Evolutionary conservation across 2,888 invertebrate genomes (phyloP), one percentile per base, ranked within the genome.

Genomic region (Cantharis rufa): DNA sequence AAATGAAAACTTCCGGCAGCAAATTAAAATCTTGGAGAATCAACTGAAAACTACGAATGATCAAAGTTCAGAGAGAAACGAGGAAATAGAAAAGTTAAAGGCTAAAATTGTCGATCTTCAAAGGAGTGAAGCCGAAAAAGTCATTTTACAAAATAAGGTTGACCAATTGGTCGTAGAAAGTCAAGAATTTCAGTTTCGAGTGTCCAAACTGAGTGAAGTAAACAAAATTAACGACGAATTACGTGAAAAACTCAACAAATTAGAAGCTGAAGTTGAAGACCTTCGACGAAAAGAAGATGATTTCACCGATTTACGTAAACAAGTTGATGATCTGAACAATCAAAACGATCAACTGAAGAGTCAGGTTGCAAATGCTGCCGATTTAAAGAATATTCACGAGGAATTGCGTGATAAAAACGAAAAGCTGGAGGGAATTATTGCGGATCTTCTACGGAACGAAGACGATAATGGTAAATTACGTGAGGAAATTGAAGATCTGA

Each of bases 401-500:
- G n/a, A 48, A 48, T 48, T 48, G n/a, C n/a, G 13, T 13, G n/a
- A 48, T 48, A 48, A 48, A n/a, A 48, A 48, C n/a, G 48, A 48
- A 48, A 48, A 48, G n/a, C 2, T 48, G n/a, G 48, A 48, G 2
- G 2, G 48, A n/a, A 48, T 48, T 48, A 48, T 48, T 48, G 48
- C 48, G 1, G 48, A 48, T 48, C 48, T 48, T 48, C 48, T 48
- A n/a, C 48, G 48, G 7, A 48, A 48, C n/a, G 48, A 48, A 48
- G 48, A 48, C 9, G 48, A 48, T n/a, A 48, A n/a, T 9, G n/a
- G 48, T 2, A 48, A 48, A 48, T 48, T 48, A 48, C 48, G 48
- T n/a, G 77, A 77, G 66, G 86, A 87, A 82, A 83, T 86, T n/a
- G n/a, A 48, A 7, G 48, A 48, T 48, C 48, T 48, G 48, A 48